Base-by-base conservation (phyloP, 1,140 invertebrate genomes). In the Fragariocoptes setiger region DNA sequence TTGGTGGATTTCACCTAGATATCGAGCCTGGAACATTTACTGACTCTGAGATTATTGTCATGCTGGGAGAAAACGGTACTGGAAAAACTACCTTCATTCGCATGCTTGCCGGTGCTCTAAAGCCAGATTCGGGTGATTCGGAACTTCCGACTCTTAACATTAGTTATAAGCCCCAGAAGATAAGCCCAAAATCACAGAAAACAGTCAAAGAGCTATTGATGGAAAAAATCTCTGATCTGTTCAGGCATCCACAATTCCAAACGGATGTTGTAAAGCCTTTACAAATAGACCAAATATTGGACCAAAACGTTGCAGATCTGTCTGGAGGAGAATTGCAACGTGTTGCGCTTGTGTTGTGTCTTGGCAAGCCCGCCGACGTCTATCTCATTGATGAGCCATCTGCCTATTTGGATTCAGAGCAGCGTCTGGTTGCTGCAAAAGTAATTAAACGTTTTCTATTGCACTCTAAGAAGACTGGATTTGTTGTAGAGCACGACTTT, bases 401-500 rank as follows among this genome's bases (percentile, higher is more conserved):
- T 15, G 92, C 92, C 25, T 97, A 99, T 60, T 64, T 99, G 42
- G 92, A 99, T 62, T 99, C 92, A 4, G 92, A 99, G 56, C 92
- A 99, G 62, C 90, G 92, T 92, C 66, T 99, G 21, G 80, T 94
- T 44, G 86, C 88, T 42, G 88, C 92, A 46, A 97, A 97, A 69
- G 90, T 52, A 38, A 56, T 41, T 52, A 90, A 53, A 41, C 21
- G 86, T 49, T 97, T 92, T 56, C 92, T 99, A 58, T 63, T 99
- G 31, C 90, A 99, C 54, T 82, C 90, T 0, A 99, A 99, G 63
- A 90, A 94, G 57, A 99, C 90, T 19, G 92, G 86, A 20, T 99
- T 99, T 59, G 74, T 99, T 20, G 92, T 99, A 1, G 92, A 99
- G 67, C 92, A 99, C 70, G 92, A 99, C 68, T 97, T 97, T 54